These are phyloP conservation scores for Chauna torquata DNA, from an alignment of 2,113 vertebrate genomes.

Conservation along the genomic window DNA sequence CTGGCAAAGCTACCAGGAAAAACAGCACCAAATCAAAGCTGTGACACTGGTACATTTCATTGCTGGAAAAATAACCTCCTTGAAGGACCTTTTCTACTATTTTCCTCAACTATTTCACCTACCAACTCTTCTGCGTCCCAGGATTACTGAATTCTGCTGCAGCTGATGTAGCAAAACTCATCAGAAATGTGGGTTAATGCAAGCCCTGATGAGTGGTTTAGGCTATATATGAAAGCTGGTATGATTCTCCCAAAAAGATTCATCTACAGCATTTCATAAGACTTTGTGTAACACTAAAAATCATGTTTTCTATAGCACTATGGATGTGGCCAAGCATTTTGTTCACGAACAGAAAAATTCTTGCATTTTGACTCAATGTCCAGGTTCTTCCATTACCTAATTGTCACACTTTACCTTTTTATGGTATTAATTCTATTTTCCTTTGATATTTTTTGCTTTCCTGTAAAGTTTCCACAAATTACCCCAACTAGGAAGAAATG, in stretches of 20 bases:
- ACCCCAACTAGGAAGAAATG: background rate
- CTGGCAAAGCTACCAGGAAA: background rate
- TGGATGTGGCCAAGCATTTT: background rate
- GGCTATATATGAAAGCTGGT: background rate
- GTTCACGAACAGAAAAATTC: background rate
- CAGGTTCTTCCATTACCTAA: background rate
- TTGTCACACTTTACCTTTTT: background rate
- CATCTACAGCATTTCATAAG: background rate
- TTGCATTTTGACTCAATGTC: background rate
- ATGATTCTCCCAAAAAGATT: background rate
- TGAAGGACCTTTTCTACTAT: background rate
- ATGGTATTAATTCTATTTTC: background rate
- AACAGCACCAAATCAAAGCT: background rate
- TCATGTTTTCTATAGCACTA: background rate
- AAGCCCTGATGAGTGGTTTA: background rate
- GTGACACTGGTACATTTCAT: background rate
- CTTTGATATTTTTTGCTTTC: background rate
- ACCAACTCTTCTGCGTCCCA: background rate
- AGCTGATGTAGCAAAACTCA: background rate
- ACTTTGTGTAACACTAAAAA: background rate
- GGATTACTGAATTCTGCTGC: background rate
- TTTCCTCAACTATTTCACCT: background rate
- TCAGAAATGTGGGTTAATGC: background rate
- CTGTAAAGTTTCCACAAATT: background rate
- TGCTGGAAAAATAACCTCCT: background rate